phyloP scores from a whole-genome alignment of 2,113 vertebrate species.

The Apeltes quadracus region DNA sequence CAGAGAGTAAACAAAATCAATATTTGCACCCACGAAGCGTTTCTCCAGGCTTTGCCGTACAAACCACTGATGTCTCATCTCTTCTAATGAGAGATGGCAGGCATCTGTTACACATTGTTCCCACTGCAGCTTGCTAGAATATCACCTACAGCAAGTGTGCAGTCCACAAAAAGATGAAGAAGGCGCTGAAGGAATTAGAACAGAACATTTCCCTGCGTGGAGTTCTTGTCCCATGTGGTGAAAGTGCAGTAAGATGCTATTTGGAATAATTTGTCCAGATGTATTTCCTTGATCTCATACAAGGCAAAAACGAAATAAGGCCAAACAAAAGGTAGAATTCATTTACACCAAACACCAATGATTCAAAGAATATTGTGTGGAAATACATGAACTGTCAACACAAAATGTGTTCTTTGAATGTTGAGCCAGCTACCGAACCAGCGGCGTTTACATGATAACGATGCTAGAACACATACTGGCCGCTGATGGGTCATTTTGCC shows the following conservation, averaged over 20 bases:
- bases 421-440: slow-evolving; percentile 22
- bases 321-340: neutral
- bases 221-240: neutral
- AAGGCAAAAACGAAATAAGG: neutral
- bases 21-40: slow-evolving; percentile 67
- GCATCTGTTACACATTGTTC: slow-evolving; percentile 56
- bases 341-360: neutral
- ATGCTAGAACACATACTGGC: neutral
- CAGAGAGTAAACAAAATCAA: slow-evolving; percentile 65
- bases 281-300: neutral
- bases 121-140: slow-evolving; percentile 40
- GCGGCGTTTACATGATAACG: slow-evolving; percentile 20
- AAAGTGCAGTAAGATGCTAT: neutral
- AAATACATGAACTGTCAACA: slow-evolving; percentile 14
- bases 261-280: neutral
- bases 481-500: slow-evolving; percentile 15
- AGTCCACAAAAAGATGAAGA: slow-evolving; percentile 12
- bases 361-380: neutral
- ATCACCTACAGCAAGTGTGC: slow-evolving; percentile 27
- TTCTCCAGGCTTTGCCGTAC: slow-evolving; percentile 53
- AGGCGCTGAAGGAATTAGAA: neutral
- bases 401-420: neutral
- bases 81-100: slow-evolving; percentile 66
- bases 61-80: slow-evolving; percentile 58
- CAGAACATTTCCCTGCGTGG: neutral